Conservation (phyloP, 2,888 invertebrate species). For the Nasonia oneida region DNA sequence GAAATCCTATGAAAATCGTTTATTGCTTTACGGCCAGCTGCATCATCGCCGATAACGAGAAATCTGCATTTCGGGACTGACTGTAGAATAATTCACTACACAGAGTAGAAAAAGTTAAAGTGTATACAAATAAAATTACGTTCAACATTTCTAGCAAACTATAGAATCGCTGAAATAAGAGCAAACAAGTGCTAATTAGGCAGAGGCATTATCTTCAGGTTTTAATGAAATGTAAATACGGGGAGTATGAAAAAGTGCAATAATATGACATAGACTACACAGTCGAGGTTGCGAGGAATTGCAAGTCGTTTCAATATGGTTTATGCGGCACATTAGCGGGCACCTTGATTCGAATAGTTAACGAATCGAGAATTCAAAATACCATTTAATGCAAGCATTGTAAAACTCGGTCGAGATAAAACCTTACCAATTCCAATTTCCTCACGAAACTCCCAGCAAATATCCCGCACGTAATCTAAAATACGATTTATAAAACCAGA, state of each 20-base stretch:
- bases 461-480: background rate
- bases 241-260: background rate
- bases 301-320: background rate
- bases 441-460: background rate
- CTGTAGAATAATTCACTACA: background rate
- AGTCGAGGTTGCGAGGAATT: constrained; percentile 3
- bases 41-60: background rate
- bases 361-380: background rate
- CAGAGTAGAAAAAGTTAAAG: background rate
- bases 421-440: background rate
- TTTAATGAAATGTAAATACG: background rate
- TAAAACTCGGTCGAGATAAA: background rate
- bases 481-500: background rate
- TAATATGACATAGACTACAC: background rate
- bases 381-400: background rate
- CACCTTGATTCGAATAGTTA: background rate
- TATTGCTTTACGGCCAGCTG: background rate
- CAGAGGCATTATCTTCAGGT: background rate
- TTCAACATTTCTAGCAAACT: background rate
- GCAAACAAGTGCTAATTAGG: background rate
- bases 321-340: background rate
- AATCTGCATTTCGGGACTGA: background rate
- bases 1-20: constrained; percentile 13
- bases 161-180: background rate
- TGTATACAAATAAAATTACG: background rate